phyloP scores from a whole-genome alignment of 2,888 invertebrate genomes.

The Psococerastis gibbosa region DNA sequence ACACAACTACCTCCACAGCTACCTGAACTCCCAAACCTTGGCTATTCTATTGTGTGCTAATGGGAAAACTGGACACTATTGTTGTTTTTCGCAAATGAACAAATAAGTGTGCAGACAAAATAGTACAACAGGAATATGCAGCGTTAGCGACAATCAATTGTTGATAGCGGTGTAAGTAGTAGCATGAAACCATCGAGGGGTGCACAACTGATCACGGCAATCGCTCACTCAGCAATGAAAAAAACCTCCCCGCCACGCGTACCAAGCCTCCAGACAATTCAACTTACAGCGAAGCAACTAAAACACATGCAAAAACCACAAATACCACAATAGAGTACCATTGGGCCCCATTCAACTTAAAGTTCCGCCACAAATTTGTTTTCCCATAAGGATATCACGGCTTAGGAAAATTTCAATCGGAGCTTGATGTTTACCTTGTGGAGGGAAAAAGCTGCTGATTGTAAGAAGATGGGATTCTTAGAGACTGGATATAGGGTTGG shows the following conservation, averaged over 20 bases:
- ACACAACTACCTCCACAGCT: too few relatives aligned
- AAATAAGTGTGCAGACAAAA: too few relatives aligned
- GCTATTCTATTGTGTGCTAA: too few relatives aligned
- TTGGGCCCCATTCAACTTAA: background rate
- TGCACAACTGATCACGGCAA: background rate
- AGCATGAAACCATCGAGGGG: background rate
- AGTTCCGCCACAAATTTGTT: slow-evolving; percentile 7
- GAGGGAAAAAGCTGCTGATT: background rate
- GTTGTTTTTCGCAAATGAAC: too few relatives aligned
- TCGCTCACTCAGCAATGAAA: background rate
- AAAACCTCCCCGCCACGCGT: background rate
- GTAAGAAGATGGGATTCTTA: background rate
- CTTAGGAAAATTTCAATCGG: slow-evolving; percentile 9
- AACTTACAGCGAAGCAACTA: too few relatives aligned
- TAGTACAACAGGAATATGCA: slow-evolving; percentile 6
- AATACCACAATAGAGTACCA: too few relatives aligned
- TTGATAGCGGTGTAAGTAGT: slow-evolving; percentile 9
- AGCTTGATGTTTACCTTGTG: background rate
- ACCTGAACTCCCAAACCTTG: too few relatives aligned
- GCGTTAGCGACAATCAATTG: slow-evolving; percentile 5
- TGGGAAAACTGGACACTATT: too few relatives aligned
- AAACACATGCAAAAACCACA: background rate
- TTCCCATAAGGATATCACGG: slow-evolving; percentile 10
- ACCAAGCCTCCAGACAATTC: too few relatives aligned
- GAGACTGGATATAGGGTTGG: too few relatives aligned